Evolutionary conservation across 2,888 invertebrate species (phyloP).

Genomic region (Choreutis nemorana): DNA sequence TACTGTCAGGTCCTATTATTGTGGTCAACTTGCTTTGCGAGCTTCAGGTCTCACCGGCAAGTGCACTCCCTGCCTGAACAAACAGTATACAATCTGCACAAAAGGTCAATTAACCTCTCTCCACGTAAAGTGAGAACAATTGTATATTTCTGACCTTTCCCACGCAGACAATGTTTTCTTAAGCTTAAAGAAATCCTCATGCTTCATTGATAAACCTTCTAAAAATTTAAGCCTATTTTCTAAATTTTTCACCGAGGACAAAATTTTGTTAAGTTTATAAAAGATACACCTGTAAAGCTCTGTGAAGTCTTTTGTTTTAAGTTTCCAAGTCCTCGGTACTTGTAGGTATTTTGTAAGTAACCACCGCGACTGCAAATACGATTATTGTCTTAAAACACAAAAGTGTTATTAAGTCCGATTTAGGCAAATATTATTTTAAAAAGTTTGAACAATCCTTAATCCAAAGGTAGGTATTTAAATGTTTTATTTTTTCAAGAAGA

Average conservation of each 20-base stretch:
- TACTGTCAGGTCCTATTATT: slow-evolving; percentile 39
- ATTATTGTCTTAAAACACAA: slow-evolving; percentile 17
- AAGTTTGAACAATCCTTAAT: neutral
- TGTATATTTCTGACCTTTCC: no score
- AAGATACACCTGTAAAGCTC: slow-evolving; percentile 18
- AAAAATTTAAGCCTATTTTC: neutral
- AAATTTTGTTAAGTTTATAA: neutral
- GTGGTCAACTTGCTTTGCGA: slow-evolving; percentile 21
- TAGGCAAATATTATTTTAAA: neutral
- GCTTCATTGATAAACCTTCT: no score
- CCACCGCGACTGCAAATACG: slow-evolving; percentile 20
- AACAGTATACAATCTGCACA: no score
- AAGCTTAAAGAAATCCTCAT: no score
- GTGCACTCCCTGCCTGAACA: no score
- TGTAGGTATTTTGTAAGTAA: slow-evolving; percentile 22
- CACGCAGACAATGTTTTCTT: no score
- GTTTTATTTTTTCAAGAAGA: slow-evolving; percentile 4
- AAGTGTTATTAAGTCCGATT: neutral
- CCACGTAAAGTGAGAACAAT: no score
- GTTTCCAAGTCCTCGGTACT: slow-evolving; percentile 20
- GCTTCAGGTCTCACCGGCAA: slow-evolving; percentile 3
- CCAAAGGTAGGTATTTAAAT: neutral
- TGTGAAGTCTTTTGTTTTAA: slow-evolving; percentile 28
- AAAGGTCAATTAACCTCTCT: no score
- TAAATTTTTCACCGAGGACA: slow-evolving; percentile 19